Evolutionary conservation across 2,888 invertebrate species (phyloP).

Genomic region (Lycophotia porphyrea): DNA sequence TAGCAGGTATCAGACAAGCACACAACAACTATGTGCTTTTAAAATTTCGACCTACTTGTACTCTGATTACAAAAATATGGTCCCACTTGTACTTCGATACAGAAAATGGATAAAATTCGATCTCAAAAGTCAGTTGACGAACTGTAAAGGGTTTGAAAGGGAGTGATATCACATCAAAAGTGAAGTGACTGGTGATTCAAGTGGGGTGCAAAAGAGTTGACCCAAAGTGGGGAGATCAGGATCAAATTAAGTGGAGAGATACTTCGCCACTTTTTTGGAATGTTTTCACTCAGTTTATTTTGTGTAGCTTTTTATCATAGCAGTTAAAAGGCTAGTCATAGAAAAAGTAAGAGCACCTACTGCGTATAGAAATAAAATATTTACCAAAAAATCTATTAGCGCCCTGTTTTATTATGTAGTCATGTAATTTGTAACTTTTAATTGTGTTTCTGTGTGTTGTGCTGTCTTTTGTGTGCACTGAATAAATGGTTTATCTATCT

Average conservation of each 20-base stretch:
- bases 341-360: not conserved
- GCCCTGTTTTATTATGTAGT: no score
- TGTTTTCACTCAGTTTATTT: not conserved
- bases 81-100: not conserved
- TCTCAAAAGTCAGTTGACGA: not conserved
- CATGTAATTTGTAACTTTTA: no score
- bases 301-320: not conserved
- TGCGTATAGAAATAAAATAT: not conserved
- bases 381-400: no score
- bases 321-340: not conserved
- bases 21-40: not conserved
- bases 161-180: slow-evolving; percentile 8
- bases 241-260: slow-evolving; percentile 3
- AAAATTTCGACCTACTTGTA: not conserved
- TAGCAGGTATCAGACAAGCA: not conserved
- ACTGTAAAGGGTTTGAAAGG: not conserved
- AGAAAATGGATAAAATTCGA: not conserved
- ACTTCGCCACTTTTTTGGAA: not conserved
- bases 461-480: no score
- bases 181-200: slow-evolving; percentile 13
- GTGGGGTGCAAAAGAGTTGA: not conserved
- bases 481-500: no score
- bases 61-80: not conserved
- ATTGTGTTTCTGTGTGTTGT: no score
- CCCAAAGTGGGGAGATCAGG: not conserved